Evolutionary conservation across 2,888 invertebrate genomes (phyloP), one percentile per base, ranked within the genome.

Genomic region (Pocota personata): DNA sequence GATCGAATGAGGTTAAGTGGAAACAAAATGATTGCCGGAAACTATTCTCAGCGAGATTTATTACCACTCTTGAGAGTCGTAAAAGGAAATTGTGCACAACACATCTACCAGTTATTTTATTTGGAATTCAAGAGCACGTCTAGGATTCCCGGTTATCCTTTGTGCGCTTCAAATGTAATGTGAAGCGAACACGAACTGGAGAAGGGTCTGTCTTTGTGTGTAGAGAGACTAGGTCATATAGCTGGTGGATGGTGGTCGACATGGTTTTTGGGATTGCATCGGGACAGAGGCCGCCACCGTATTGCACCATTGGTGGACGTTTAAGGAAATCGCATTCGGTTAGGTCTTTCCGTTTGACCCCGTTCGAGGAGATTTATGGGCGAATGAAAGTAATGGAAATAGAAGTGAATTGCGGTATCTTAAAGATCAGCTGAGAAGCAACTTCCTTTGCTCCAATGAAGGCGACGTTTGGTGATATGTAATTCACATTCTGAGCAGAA

Each of bases 41-140:
- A 91, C 92, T 91, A 92, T 91, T 91, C 91, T 90, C 90, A 90
- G 91, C 89, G 90, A 91, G 91, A 91, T 91, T 91, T 91, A 91
- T 91, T 91, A 90, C 91, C 91, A 90, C 91, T 91, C 92, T 90
- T 89, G 91, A 91, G 91, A 91, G 91, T 91, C 90, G 92, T 91
- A 91, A 91, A 91, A 91, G 92, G 91, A 91, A 91, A 92, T 92
- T 91, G 91, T 91, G 91, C 89, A 91, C 91, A 91, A 91, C 82
- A 87, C 58, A 86, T 86, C 86, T 71, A 86, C 72, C 76, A 86
- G 86, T 67, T 77, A 86, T 86, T 86, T 86, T 86, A 86, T 86
- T 86, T 86, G 86, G 86, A 86, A 86, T 86, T 86, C 86, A 86
- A 86, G 86, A 86, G 80, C 86, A 86, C 86, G 86, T 86, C 86